Evolutionary conservation across 2,797 vertebrate genomes (phyloP).

Genomic region (Sebastes hubbsi): DNA sequence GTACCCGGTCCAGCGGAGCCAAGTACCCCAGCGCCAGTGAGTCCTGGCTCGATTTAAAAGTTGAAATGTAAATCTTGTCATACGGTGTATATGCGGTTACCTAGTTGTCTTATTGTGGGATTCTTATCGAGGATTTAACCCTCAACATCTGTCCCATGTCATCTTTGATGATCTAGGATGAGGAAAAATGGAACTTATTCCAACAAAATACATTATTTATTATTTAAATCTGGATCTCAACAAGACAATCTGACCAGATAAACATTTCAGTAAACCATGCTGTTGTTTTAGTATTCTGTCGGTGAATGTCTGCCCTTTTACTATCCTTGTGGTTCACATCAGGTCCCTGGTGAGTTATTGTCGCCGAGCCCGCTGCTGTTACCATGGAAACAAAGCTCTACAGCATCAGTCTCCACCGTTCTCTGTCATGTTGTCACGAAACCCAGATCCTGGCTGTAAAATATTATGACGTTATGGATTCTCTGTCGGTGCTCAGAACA

Average conservation of each 20-base stretch:
- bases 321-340: neutral
- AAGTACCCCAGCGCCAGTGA: conserved; percentile 87
- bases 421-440: neutral
- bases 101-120: neutral
- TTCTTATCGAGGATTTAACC: neutral
- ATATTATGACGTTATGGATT: neutral
- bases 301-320: neutral
- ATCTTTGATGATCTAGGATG: neutral
- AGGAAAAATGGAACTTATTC: neutral
- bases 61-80: neutral
- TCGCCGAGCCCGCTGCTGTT: conserved; percentile 13
- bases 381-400: conserved; percentile 31
- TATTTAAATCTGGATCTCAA: neutral
- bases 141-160: neutral
- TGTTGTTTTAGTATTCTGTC: neutral
- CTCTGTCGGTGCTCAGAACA: neutral
- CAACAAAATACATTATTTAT: neutral
- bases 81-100: neutral
- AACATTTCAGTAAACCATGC: too few species aligned
- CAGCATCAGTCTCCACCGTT: neutral
- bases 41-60: conserved; percentile 50
- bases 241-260: too few species aligned
- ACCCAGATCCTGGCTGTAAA: neutral
- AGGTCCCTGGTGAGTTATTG: neutral
- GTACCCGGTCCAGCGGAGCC: conserved; percentile 87